phyloP scores from a whole-genome alignment of 2,113 vertebrate genomes.

The Dasyurus viverrinus region DNA sequence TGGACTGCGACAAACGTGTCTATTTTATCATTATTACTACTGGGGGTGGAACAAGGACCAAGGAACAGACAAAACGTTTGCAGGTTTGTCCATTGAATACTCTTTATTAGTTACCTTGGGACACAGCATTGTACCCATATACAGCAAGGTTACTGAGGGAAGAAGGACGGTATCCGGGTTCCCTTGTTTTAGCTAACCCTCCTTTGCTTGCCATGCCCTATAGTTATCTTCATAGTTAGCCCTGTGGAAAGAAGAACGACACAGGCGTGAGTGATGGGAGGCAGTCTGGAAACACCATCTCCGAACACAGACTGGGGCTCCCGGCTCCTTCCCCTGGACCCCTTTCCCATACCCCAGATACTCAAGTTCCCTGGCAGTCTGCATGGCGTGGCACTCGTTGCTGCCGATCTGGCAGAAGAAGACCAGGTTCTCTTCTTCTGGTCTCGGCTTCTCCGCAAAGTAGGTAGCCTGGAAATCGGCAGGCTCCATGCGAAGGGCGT shows the following conservation, averaged over 20 bases:
- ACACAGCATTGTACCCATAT: not conserved
- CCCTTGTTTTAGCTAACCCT: constrained; percentile 17
- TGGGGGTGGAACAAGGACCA: not conserved
- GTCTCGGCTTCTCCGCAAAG: constrained; percentile 82
- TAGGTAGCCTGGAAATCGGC: constrained; percentile 83
- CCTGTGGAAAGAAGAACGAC: constrained; percentile 76
- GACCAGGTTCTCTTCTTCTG: constrained; percentile 83
- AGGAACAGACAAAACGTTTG: constrained; percentile 37
- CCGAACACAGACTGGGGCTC: not conserved
- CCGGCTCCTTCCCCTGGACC: not conserved
- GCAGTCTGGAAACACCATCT: not conserved
- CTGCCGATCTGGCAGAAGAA: constrained; percentile 88
- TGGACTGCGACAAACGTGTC: not conserved
- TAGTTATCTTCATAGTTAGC: constrained; percentile 88
- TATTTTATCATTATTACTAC: not conserved
- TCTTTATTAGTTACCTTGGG: constrained; percentile 61
- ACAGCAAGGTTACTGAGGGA: no score
- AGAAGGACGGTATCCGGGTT: no score
- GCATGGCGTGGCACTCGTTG: constrained; percentile 81
- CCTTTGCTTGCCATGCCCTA: constrained; percentile 84
- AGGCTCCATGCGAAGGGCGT: constrained; percentile 82
- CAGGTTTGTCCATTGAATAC: constrained; percentile 18
- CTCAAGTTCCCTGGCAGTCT: constrained; percentile 82
- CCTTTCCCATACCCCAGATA: constrained; percentile 67
- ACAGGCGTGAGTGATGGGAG: not conserved